A percentile compares a stretch with the other conserved stretches of the same genome.
Evolutionary conservation across 2,888 invertebrate species (phyloP).

Genomic region (Acanthopleura granulata): DNA sequence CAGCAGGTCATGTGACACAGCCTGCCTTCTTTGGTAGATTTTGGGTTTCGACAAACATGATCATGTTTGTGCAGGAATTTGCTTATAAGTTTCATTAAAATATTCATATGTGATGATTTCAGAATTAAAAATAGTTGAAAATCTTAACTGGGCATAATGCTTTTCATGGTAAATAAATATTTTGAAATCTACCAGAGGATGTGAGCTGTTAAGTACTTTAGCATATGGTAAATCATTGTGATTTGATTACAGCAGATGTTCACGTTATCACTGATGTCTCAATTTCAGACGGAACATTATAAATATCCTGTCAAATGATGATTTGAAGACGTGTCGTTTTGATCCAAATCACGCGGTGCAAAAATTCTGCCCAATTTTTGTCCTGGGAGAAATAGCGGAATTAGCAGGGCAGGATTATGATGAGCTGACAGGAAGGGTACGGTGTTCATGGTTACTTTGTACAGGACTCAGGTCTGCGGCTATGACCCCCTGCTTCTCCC

Average conservation of each 20-base stretch:
- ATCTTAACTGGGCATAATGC: too few species aligned
- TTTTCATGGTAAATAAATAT: too few species aligned
- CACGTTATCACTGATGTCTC: neutral
- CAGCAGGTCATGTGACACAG: neutral
- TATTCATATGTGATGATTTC: neutral
- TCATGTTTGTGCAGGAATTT: neutral
- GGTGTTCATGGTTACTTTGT: neutral
- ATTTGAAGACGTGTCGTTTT: constrained; percentile 56
- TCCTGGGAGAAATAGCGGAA: constrained; percentile 52
- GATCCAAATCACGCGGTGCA: constrained; percentile 41
- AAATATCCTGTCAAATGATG: constrained; percentile 43
- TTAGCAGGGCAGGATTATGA: constrained; percentile 45
- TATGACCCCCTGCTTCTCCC: neutral
- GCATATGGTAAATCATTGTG: too few species aligned
- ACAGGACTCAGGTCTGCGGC: neutral
- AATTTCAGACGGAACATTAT: constrained; percentile 63
- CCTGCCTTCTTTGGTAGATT: neutral
- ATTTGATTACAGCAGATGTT: too few species aligned
- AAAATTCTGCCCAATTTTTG: constrained; percentile 66
- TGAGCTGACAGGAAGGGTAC: constrained; percentile 58
- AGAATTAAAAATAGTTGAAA: too few species aligned
- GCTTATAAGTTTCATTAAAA: neutral
- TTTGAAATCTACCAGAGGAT: too few species aligned
- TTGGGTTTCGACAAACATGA: neutral
- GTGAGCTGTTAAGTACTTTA: too few species aligned